Evolutionary conservation across 2,888 invertebrate genomes (phyloP).

Genomic region (Apoda limacodes): DNA sequence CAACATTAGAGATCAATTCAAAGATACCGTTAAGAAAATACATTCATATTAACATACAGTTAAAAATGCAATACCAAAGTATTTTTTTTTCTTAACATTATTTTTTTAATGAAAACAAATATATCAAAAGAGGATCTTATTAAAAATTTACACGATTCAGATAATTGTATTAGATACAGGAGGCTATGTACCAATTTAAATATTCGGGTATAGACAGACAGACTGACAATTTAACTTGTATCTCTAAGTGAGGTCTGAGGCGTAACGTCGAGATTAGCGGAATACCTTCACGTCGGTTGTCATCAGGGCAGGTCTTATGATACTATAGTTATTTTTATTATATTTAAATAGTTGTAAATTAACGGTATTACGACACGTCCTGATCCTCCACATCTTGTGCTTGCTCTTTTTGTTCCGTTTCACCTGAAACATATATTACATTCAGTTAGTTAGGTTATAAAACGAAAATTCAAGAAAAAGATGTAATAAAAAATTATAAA

Average conservation of each 20-base stretch:
- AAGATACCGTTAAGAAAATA: conserved; percentile 41
- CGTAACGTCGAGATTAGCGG: conserved; percentile 20
- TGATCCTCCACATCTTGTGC: conserved; percentile 95
- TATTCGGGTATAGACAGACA: too few species aligned
- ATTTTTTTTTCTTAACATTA: conserved; percentile 57
- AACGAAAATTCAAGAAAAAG: too few species aligned
- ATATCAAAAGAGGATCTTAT: conserved; percentile 63
- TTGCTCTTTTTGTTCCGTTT: conserved; percentile 91
- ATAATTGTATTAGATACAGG: too few species aligned
- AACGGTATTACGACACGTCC: conserved; percentile 90
- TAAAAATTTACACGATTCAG: too few species aligned
- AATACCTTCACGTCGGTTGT: conserved; percentile 41
- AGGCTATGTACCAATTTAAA: too few species aligned
- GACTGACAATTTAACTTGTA: too few species aligned
- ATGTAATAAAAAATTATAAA: too few species aligned
- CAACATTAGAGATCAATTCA: conserved; percentile 35
- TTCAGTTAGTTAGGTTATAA: too few species aligned
- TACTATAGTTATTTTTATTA: conserved; percentile 66
- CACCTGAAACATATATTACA: too few species aligned
- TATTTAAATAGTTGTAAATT: conserved; percentile 54
- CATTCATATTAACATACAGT: conserved; percentile 49
- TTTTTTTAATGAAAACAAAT: conserved; percentile 40
- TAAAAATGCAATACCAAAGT: conserved; percentile 64
- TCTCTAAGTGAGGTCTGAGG: conserved; percentile 4
- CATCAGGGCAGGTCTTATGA: conserved; percentile 60